Percentiles rank a stretch among this genome's conserved stretches.
Evolutionary conservation across 2,113 vertebrate genomes (phyloP).

Genomic region (Laterallus jamaicensis): DNA sequence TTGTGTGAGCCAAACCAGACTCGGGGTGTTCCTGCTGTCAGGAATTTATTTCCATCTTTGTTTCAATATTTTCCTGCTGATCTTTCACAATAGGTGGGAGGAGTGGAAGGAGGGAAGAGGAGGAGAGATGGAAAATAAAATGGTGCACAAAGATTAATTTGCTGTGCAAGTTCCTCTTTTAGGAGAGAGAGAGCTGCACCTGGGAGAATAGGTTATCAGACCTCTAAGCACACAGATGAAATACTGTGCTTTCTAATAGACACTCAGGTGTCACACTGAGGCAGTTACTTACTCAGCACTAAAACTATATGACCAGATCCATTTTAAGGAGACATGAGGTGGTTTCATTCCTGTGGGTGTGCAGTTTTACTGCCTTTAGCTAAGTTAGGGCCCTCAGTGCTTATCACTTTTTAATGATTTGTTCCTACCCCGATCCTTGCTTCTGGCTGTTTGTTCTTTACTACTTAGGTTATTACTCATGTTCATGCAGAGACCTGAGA

Average conservation of each 20-base stretch:
- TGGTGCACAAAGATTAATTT: conserved; percentile 24
- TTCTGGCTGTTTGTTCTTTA: conserved; percentile 45
- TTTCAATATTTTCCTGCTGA: neutral
- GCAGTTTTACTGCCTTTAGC: conserved; percentile 29
- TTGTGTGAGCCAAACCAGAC: neutral
- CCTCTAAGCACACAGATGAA: neutral
- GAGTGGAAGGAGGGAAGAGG: neutral
- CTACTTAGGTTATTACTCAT: conserved; percentile 10
- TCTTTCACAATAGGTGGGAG: neutral
- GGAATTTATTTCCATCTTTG: neutral
- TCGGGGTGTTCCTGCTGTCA: neutral
- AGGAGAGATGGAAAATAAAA: neutral
- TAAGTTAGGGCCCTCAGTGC: neutral
- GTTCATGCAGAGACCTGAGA: conserved; percentile 16
- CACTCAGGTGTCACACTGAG: neutral
- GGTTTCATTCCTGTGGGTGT: neutral
- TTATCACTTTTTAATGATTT: conserved; percentile 41
- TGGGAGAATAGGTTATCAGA: neutral
- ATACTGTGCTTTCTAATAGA: neutral
- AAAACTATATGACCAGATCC: neutral
- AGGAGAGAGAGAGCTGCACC: neutral
- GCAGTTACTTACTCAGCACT: conserved; percentile 26
- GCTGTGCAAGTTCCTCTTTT: neutral
- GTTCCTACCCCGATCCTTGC: conserved; percentile 32
- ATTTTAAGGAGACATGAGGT: neutral